Conservation (phyloP, 2,797 vertebrate genomes). For the Aselliscus stoliczkanus region DNA sequence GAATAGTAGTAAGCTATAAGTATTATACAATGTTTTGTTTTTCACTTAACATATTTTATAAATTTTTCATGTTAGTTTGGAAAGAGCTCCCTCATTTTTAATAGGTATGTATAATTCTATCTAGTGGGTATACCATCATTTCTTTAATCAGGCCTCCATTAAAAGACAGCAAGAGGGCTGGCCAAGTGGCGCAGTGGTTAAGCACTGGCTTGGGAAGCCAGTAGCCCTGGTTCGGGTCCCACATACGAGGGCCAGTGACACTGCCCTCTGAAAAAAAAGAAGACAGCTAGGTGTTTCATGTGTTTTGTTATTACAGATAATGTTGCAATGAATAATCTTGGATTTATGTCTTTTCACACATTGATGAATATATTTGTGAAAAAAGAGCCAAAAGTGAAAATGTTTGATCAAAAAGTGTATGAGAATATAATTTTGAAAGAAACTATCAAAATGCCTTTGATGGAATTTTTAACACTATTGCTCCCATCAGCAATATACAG, state of each 20-base stretch:
- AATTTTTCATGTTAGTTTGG: not conserved
- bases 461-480: not conserved
- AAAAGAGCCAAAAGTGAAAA: not conserved
- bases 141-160: not conserved
- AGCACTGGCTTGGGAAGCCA: too few species aligned
- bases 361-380: not conserved
- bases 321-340: not conserved
- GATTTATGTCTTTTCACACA: not conserved
- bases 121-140: not conserved
- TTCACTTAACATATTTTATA: not conserved
- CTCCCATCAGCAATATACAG: not conserved
- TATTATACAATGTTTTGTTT: not conserved
- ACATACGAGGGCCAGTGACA: too few species aligned
- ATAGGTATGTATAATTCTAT: not conserved
- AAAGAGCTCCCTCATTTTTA: not conserved
- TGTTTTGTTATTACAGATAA: not conserved
- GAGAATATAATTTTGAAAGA: constrained; percentile 3
- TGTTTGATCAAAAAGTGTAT: not conserved
- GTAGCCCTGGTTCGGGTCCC: too few species aligned
- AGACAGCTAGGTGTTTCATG: not conserved
- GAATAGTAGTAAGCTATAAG: not conserved
- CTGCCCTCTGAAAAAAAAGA: too few species aligned
- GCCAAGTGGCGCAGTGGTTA: too few species aligned
- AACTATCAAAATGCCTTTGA: not conserved
- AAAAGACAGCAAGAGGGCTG: not conserved